Evolutionary conservation across 2,113 vertebrate genomes (phyloP), one percentile per base, ranked within the genome.

Genomic region (Corythoichthys haematopterus): DNA sequence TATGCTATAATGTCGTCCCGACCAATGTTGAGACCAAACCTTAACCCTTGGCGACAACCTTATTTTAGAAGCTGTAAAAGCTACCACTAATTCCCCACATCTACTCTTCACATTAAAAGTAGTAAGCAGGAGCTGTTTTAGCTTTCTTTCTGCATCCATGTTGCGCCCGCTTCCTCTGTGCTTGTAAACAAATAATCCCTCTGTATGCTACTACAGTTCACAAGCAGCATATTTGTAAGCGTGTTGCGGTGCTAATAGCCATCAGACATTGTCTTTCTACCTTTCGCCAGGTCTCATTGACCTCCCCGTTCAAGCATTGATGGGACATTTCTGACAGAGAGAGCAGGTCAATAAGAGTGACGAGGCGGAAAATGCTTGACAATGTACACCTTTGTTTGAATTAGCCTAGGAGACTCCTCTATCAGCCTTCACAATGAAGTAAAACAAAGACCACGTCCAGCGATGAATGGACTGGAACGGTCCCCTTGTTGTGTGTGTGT

Each of bases 351-450:
- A 74, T 67, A 48, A 62, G 69, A 48, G 68, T 66, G 70, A 78
- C 76, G 40, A 75, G 61, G 79, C 50, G 15, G 62, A 73, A 81
- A 85, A 78, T 68, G 60, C 48, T 52, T 58, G 53, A 46, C 59
- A 65, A 56, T 78, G 53, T 81, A 81, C 78, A 55, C 48, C 47
- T 78, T 43, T 56, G 37, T 50, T 78, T 89, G 81, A 79, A 87
- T 70, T 76, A 79, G 59, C 80, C 68, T 45, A 37, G 36, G 63
- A 84, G 64, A 65, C 55, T 51, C 55, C 67, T 67, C 50, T 68
- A 78, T 72, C 72, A 80, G 67, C 68, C 69, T 65, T 72, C 61
- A 46, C 45, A 77, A 76, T 76, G 81, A 80, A 78, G 65, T 48
- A 36, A 45, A 36, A 59, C 36, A 48, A 64, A 78, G 75, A 80